Base-by-base conservation (phyloP, 2,797 vertebrate genomes). In the Pangasius macronema region DNA sequence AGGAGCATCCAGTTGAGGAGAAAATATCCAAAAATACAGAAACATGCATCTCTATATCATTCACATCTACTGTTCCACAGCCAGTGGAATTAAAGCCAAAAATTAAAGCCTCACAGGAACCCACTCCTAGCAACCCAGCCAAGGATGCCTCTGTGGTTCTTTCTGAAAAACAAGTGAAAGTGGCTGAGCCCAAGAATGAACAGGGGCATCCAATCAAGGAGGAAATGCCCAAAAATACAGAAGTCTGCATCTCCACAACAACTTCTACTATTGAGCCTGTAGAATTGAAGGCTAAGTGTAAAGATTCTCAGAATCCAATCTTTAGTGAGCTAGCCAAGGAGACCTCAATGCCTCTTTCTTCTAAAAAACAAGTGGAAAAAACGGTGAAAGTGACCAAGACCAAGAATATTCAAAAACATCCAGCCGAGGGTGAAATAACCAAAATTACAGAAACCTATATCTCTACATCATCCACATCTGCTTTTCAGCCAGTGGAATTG, bases 281-380 rank as follows among this genome's bases (percentile, higher is more conserved):
- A 67, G 61, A 83, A 22, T 3, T 36, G 13, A 83, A 82, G 16
- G 27, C 24, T 3, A 49, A 33, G 9, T 70, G 59, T 22, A 76
- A 86, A 18, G n/a, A 57, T 51, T 68, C 83, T 46, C 80, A 85
- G 51, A n/a, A 85, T 86, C 49, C 27, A 24, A 51, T 53, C 16
- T 68, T 39, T 80, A 57, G n/a, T 5, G 30, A 86, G 46, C 9
- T 14, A 61, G 20, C 36, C 18, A 84, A 70, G 39, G 24, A 84
- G 42, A 22, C 14, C 51, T 24, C 53, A 83, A 27, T 24, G 30
- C 42, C 68, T 57, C 27, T 49, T 83, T 61, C 82, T 4, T 84
- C 57, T 73, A 84, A 84, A 70, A 79, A 51, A 39, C 79, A 84
- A 59, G 42, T 65, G 2, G 84, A 85, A 65, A 85, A 87, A 86